A percentile compares a stretch with the other conserved stretches of the same genome.
These are phyloP conservation scores for Tamias sibiricus DNA, from an alignment of 2,113 vertebrate species.

Conservation along the genomic window DNA sequence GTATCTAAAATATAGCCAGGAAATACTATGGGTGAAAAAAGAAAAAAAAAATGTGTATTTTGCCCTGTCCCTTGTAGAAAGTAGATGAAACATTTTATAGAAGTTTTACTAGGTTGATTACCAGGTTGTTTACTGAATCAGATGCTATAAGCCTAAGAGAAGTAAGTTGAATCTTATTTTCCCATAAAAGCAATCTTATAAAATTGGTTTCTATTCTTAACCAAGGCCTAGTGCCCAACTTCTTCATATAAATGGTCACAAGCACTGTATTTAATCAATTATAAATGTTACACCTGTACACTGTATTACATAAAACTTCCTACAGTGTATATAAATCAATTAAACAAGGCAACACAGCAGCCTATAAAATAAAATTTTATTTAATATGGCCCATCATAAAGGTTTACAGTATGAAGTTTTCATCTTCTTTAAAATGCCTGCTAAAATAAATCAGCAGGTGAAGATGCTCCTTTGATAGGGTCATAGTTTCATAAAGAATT, in stretches of 20 bases:
- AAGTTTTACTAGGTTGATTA: background rate
- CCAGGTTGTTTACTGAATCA: conserved; percentile 45
- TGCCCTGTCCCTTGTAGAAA: background rate
- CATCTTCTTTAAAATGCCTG: conserved; percentile 50
- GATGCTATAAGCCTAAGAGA: conserved; percentile 31
- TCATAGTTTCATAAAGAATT: conserved; percentile 59
- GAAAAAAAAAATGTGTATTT: background rate
- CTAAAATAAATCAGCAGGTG: conserved; percentile 59
- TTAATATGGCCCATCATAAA: conserved; percentile 62
- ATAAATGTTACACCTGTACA: conserved; percentile 60
- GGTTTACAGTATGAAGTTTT: conserved; percentile 58
- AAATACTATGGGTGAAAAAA: background rate
- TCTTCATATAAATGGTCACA: conserved; percentile 63
- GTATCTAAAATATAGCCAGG: background rate
- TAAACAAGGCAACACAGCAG: conserved; percentile 70
- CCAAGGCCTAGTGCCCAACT: conserved; percentile 28
- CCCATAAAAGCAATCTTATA: conserved; percentile 67
- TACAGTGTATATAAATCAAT: conserved; percentile 68
- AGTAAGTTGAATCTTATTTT: conserved; percentile 67
- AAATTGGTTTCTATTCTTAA: conserved; percentile 72
- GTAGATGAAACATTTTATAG: background rate
- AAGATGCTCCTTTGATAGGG: conserved; percentile 5
- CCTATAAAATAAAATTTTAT: conserved; percentile 67
- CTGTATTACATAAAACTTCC: conserved; percentile 55
- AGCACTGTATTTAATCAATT: conserved; percentile 69